Conservation (phyloP, 2,797 vertebrate species). For the Onychomys leucogaster region DNA sequence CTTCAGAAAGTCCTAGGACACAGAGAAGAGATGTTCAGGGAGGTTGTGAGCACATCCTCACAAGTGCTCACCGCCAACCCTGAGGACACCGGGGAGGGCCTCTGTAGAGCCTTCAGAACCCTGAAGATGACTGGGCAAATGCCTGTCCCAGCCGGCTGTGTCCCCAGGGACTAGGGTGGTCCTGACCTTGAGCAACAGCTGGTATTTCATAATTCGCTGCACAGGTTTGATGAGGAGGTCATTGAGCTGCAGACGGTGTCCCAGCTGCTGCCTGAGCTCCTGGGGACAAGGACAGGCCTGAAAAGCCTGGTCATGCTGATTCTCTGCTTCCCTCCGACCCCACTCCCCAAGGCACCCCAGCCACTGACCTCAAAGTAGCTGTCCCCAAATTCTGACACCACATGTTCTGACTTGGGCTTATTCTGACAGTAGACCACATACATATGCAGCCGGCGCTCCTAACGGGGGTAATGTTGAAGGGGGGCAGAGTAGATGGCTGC, state of each 20-base stretch:
- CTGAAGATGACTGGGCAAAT: not conserved
- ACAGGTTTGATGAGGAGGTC: conserved; percentile 89
- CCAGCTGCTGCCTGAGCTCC: conserved; percentile 88
- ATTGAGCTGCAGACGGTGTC: conserved; percentile 87
- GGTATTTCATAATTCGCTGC: conserved; percentile 89
- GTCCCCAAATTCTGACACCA: conserved; percentile 88
- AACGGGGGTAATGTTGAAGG: not conserved
- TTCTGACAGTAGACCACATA: conserved; percentile 90
- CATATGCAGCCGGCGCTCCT: conserved; percentile 89
- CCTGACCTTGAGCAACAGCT: conserved; percentile 88
- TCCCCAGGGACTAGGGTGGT: not conserved
- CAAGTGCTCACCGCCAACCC: not conserved
- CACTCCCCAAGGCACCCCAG: not conserved
- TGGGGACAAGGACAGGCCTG: conserved; percentile 62
- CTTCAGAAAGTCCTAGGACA: conserved; percentile 94
- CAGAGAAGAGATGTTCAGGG: conserved; percentile 65
- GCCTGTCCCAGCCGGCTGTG: not conserved
- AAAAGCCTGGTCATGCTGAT: not conserved
- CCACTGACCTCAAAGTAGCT: conserved; percentile 88
- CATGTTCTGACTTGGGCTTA: conserved; percentile 89
- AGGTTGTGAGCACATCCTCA: not conserved
- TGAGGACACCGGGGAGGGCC: not conserved
- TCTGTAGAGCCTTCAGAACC: not conserved
- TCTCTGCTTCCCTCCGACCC: not conserved
- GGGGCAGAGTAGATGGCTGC: not conserved